Evolutionary conservation across 2,797 vertebrate species (phyloP), one percentile per base, ranked within the genome.

Genomic region (Arnoldichthys spilopterus): DNA sequence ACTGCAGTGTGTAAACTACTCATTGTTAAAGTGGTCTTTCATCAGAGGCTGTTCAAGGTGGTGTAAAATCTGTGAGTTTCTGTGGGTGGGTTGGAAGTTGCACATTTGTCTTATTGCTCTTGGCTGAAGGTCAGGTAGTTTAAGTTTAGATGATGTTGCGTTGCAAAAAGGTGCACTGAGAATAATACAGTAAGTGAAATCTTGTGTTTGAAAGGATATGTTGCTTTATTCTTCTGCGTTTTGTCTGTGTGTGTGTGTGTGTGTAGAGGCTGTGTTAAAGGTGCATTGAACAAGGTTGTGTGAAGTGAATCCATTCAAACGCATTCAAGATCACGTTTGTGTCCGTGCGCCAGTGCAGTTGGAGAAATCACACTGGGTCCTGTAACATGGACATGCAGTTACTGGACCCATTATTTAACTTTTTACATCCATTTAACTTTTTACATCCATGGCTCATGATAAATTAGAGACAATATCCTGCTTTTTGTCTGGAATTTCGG

Each of bases 1-100:
- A 68, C 40, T 49, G 22, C 64, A 20, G 37, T 74, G 20, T 74
- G n/a, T 40, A 80, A 74, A 80, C 37, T 79, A 64, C 54, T 62
- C 53, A 47, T 20, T 3, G 11, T 22, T 53, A 6, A 43, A 67
- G 37, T 54, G 26, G 47, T 75, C 62, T 68, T 75, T 70, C 24
- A 70, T 70, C 72, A 63, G 56, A 75, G 40, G 40, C 43, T 30
- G 22, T 53, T 74, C 54, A 70, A 49, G 77, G 51, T 74, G 28
- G n/a, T 6, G 4, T 53, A 30, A 24, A 24, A 18, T 40, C 16
- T 54, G 13, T 53, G 18, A 51, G 18, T 15, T 40, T 24, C 22
- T 74, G 43, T 69, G 37, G 9, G 49, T 72, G 67, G 67, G 26
- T 63, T 34, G 37, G 13, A 47, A 49, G 67, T 77, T 32, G 30